Conservation (phyloP, 2,888 invertebrate genomes). For the Plagodis pulveraria region DNA sequence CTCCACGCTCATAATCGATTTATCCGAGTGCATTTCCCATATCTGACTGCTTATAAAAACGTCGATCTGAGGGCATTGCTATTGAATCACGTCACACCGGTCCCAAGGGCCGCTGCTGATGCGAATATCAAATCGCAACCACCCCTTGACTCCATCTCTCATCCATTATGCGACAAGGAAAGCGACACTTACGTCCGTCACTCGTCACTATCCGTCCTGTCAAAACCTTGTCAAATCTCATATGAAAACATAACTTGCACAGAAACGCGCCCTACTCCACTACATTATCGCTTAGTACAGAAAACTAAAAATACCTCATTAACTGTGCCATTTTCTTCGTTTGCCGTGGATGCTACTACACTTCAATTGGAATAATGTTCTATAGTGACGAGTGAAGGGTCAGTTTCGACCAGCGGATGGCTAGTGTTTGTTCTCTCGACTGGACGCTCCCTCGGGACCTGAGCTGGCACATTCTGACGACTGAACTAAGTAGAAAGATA, state of each 20-base stretch:
- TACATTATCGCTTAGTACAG: conserved; percentile 42
- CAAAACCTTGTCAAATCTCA: conserved; percentile 30
- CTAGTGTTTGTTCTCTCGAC: conserved; percentile 69
- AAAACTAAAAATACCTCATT: conserved; percentile 72
- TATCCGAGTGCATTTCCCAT: conserved; percentile 51
- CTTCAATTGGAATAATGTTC: conserved; percentile 61
- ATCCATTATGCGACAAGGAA: conserved; percentile 72
- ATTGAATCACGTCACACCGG: conserved; percentile 71
- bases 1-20: conserved; percentile 47
- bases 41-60: conserved; percentile 62
- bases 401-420: conserved; percentile 66
- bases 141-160: conserved; percentile 75
- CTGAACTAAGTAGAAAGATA: conserved; percentile 85
- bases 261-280: conserved; percentile 32
- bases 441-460: conserved; percentile 81
- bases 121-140: conserved; percentile 80
- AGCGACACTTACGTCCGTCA: conserved; percentile 65
- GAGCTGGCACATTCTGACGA: conserved; percentile 85
- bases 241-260: conserved; percentile 35
- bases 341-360: conserved; percentile 58
- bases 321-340: conserved; percentile 71
- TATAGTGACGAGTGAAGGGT: conserved; percentile 57
- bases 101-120: conserved; percentile 72
- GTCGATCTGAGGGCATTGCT: conserved; percentile 61
- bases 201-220: conserved; percentile 49